Conservation (phyloP, 2,888 invertebrate genomes). For the Agrotis clavis region DNA sequence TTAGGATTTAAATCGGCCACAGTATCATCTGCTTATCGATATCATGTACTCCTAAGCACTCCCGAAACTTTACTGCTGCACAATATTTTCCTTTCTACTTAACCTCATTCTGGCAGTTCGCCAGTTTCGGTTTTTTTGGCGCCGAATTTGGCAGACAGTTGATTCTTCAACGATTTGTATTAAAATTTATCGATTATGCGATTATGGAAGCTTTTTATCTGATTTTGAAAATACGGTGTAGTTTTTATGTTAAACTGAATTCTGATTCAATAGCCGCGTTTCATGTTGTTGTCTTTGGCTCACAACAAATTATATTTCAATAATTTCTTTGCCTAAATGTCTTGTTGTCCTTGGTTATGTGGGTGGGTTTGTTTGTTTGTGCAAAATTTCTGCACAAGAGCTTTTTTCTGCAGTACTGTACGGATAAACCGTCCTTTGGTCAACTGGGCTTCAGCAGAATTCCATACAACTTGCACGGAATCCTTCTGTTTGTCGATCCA, state of each 20-base stretch:
- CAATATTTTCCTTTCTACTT: constrained; percentile 50
- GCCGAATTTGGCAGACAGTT: constrained; percentile 54
- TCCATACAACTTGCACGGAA: constrained; percentile 7
- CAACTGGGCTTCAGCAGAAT: constrained; percentile 19
- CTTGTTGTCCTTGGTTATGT: neutral
- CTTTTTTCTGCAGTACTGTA: constrained; percentile 13
- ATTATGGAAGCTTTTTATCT: constrained; percentile 18
- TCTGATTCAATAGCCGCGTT: neutral
- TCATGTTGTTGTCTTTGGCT: neutral
- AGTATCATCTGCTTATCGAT: constrained; percentile 80
- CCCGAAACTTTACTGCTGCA: constrained; percentile 38
- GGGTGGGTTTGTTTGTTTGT: neutral
- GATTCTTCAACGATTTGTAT: constrained; percentile 43
- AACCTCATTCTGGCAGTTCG: constrained; percentile 43
- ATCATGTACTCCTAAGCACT: constrained; percentile 63
- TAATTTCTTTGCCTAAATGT: neutral
- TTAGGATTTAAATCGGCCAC: constrained; percentile 84
- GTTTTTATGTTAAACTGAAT: neutral
- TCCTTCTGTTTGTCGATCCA: constrained; percentile 31
- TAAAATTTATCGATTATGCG: constrained; percentile 46
- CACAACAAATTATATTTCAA: neutral
- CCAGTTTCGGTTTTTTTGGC: constrained; percentile 52
- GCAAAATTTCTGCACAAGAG: neutral
- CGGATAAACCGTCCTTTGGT: constrained; percentile 1
- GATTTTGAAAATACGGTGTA: neutral